Evolutionary conservation across 2,113 vertebrate genomes (phyloP).

Genomic region (Oplegnathus fasciatus): DNA sequence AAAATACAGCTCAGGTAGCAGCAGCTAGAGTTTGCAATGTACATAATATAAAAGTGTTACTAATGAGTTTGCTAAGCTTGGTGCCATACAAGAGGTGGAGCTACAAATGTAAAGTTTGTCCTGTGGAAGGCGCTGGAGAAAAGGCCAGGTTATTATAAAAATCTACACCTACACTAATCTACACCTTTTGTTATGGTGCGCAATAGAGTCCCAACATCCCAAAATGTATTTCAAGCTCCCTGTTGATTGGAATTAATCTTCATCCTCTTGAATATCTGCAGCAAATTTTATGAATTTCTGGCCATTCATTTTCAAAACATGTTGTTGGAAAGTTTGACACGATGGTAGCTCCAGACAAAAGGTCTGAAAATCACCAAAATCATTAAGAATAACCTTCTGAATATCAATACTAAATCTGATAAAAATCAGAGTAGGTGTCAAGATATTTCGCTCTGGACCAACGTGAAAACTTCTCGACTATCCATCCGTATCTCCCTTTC

Average conservation of each 20-base stretch:
- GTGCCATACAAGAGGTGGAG: background rate
- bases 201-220: no score
- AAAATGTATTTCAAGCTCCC: slow-evolving; percentile 2
- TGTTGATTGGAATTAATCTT: background rate
- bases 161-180: background rate
- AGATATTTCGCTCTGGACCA: no score
- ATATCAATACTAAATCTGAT: background rate
- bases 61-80: background rate
- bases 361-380: background rate
- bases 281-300: background rate
- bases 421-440: no score
- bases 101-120: background rate
- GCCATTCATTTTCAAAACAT: background rate
- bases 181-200: no score
- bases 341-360: background rate
- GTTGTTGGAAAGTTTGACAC: background rate
- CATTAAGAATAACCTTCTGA: background rate
- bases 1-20: background rate
- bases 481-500: no score
- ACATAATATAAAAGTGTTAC: background rate
- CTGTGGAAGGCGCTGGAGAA: background rate
- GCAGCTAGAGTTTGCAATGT: background rate
- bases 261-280: background rate
- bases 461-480: no score
- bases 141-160: background rate